These are phyloP conservation scores for Parnassius apollo DNA, from an alignment of 2,888 invertebrate genomes.

Conservation along the genomic window DNA sequence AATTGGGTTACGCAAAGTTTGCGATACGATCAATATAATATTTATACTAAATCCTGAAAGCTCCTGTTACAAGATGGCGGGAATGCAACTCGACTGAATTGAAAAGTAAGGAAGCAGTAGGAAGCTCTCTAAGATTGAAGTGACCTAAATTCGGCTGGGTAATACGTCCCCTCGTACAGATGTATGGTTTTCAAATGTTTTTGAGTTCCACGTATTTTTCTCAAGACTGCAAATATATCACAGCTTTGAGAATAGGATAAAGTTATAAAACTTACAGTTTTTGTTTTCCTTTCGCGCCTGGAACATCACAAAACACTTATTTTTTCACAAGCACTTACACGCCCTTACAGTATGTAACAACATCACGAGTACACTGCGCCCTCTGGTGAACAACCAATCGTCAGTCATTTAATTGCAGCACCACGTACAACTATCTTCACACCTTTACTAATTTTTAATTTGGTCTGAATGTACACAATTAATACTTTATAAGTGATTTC, in stretches of 20 bases:
- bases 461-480: slow-evolving; percentile 41
- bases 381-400: slow-evolving; percentile 55
- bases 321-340: slow-evolving; percentile 79
- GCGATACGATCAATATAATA: slow-evolving; percentile 64
- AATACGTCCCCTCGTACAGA: slow-evolving; percentile 73
- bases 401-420: slow-evolving; percentile 34
- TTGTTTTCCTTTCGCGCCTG: slow-evolving; percentile 61
- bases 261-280: slow-evolving; percentile 65
- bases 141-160: slow-evolving; percentile 66
- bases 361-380: slow-evolving; percentile 79
- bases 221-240: slow-evolving; percentile 42
- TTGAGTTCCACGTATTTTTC: slow-evolving; percentile 57
- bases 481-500: slow-evolving; percentile 13
- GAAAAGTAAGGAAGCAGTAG: slow-evolving; percentile 46
- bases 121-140: slow-evolving; percentile 49
- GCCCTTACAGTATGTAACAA: slow-evolving; percentile 77
- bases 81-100: slow-evolving; percentile 60
- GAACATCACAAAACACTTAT: slow-evolving; percentile 75
- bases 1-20: slow-evolving; percentile 68
- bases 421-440: slow-evolving; percentile 62
- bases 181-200: slow-evolving; percentile 70
- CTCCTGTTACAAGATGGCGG: slow-evolving; percentile 77
- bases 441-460: slow-evolving; percentile 58
- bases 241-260: slow-evolving; percentile 38
- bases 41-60: slow-evolving; percentile 74